Conservation (phyloP, 2,888 invertebrate genomes). For the Eucriotettix oculatus region DNA sequence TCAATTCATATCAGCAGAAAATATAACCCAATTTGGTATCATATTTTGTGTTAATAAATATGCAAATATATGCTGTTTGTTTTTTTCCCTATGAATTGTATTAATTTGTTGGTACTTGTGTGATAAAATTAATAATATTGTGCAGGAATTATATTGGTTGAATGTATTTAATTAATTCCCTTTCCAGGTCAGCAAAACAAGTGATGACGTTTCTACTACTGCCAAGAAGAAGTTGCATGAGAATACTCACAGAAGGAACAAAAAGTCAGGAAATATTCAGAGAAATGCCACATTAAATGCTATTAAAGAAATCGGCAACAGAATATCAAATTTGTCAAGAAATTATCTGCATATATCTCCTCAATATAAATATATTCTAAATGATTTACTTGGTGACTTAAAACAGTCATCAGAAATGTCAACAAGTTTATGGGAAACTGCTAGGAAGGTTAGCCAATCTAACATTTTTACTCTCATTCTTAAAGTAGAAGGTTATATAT, state of each 20-base stretch:
- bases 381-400: conserved; percentile 10
- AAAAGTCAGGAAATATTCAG: background rate
- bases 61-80: no score
- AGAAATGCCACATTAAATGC: conserved; percentile 11
- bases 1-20: no score
- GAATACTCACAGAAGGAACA: background rate
- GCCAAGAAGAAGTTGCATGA: background rate
- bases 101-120: background rate
- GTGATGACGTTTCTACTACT: background rate
- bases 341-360: conserved; percentile 7
- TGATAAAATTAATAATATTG: background rate
- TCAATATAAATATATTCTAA: conserved; percentile 5
- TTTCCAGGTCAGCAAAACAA: background rate
- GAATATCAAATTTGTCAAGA: conserved; percentile 5
- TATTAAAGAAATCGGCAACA: conserved; percentile 7
- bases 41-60: no score
- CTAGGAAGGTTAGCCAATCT: conserved; percentile 5
- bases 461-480: no score
- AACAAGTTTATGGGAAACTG: conserved; percentile 7
- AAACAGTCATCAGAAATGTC: conserved; percentile 8
- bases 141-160: background rate
- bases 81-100: no score
- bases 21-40: no score
- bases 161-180: background rate
- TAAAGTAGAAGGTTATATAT: no score